phyloP scores from a whole-genome alignment of 92 coral and sea anemone species.

The Palythoa caribaeorum region DNA sequence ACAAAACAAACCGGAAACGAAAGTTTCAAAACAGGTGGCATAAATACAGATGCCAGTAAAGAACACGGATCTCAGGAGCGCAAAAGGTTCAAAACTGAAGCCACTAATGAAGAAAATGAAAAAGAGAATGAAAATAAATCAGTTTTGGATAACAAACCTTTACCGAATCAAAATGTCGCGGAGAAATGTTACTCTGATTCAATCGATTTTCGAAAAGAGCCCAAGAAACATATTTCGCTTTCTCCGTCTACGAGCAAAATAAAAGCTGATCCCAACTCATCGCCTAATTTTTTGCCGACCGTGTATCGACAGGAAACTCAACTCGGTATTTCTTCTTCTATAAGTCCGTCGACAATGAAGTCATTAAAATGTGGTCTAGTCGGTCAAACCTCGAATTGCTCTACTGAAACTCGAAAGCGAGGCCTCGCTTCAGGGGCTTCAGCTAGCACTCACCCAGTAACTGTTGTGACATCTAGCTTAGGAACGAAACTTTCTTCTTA shows the following conservation, averaged over 20 bases:
- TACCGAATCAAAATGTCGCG: background rate
- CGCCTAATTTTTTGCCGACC: background rate
- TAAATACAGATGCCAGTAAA: background rate
- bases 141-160: background rate
- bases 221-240: background rate
- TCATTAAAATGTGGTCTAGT: too few species aligned
- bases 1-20: background rate
- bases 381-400: background rate
- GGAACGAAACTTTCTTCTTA: slow-evolving; percentile 16
- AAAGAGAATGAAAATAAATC: background rate
- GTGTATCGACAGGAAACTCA: background rate
- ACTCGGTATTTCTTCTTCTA: background rate
- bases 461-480: background rate
- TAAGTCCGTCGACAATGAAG: background rate
- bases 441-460: background rate
- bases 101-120: background rate
- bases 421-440: background rate
- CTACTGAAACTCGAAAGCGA: background rate
- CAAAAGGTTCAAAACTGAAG: too few species aligned
- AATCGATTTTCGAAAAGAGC: background rate
- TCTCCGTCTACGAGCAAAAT: background rate
- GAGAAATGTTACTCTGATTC: background rate
- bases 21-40: background rate
- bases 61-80: background rate
- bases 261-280: background rate